These are phyloP conservation scores for Drosophila ezoana DNA, from an alignment of 2,888 invertebrate species.

Conservation along the genomic window DNA sequence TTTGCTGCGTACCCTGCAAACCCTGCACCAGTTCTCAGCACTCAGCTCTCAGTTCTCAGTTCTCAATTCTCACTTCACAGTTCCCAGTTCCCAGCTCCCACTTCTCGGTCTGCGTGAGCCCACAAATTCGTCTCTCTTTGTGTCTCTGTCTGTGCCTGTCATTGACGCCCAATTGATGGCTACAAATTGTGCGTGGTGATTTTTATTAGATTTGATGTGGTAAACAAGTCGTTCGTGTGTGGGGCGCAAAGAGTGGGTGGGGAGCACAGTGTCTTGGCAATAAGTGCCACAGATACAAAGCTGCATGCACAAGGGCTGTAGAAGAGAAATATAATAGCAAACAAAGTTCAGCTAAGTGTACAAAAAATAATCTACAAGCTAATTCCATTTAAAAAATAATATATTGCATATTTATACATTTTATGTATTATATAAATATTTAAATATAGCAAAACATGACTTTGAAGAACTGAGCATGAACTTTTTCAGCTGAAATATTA, in stretches of 20 bases:
- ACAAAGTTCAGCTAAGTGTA: background rate
- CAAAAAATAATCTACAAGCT: too few relatives aligned
- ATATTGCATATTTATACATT: too few relatives aligned
- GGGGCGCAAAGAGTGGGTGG: background rate
- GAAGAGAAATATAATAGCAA: background rate
- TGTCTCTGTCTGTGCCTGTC: constrained; percentile 24
- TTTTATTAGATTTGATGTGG: constrained; percentile 66
- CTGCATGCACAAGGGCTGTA: background rate
- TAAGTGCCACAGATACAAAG: background rate
- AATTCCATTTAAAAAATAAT: too few relatives aligned
- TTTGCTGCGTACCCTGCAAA: constrained; percentile 1
- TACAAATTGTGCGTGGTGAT: constrained; percentile 65
- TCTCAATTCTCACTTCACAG: background rate
- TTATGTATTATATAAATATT: too few relatives aligned
- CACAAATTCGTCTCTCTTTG: background rate
- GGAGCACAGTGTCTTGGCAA: background rate
- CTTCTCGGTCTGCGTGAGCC: background rate
- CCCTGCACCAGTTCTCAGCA: background rate
- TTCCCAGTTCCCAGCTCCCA: background rate
- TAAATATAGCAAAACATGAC: too few relatives aligned
- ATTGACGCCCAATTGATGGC: constrained; percentile 57
- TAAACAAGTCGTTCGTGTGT: constrained; percentile 48
- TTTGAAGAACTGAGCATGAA: too few relatives aligned
- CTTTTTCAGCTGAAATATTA: too few relatives aligned
- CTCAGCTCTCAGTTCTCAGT: constrained; percentile 2